Evolutionary conservation across 2,797 vertebrate species (phyloP).

Genomic region (Orestias chungarensis): DNA sequence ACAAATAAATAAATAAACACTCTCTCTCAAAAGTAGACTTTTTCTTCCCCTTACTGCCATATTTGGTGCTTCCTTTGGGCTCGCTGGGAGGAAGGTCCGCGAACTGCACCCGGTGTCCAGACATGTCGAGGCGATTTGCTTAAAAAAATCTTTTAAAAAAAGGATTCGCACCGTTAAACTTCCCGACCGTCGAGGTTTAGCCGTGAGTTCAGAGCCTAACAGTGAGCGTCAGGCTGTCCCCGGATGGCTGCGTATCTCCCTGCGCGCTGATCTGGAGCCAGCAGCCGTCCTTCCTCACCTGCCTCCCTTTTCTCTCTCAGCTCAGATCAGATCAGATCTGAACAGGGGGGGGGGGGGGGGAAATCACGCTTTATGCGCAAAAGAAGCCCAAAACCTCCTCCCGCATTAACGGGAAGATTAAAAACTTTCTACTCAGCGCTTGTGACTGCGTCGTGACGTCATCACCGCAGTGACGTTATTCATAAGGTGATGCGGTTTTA

Average conservation of each 20-base stretch:
- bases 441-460: slow-evolving; percentile 78
- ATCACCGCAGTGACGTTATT: slow-evolving; percentile 43
- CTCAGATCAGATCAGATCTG: too few species aligned
- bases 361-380: too few species aligned
- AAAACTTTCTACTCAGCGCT: slow-evolving; percentile 52
- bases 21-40: background rate
- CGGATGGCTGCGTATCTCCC: slow-evolving; percentile 42
- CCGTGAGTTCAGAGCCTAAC: background rate
- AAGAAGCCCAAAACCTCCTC: slow-evolving; percentile 10
- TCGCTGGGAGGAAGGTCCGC: slow-evolving; percentile 78
- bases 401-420: slow-evolving; percentile 38
- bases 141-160: slow-evolving; percentile 69
- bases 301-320: slow-evolving; percentile 31
- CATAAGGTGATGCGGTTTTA: slow-evolving; percentile 26
- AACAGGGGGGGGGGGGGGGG: too few species aligned
- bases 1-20: background rate
- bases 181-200: slow-evolving; percentile 30
- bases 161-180: slow-evolving; percentile 57
- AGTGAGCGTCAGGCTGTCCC: slow-evolving; percentile 16
- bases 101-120: slow-evolving; percentile 86
- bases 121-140: slow-evolving; percentile 70
- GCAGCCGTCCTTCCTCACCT: slow-evolving; percentile 57
- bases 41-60: slow-evolving; percentile 74
- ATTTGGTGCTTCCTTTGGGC: slow-evolving; percentile 73
- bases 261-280: slow-evolving; percentile 52